Evolutionary conservation across 2,113 vertebrate species (phyloP).

Genomic region (Rhinolophus sinicus): DNA sequence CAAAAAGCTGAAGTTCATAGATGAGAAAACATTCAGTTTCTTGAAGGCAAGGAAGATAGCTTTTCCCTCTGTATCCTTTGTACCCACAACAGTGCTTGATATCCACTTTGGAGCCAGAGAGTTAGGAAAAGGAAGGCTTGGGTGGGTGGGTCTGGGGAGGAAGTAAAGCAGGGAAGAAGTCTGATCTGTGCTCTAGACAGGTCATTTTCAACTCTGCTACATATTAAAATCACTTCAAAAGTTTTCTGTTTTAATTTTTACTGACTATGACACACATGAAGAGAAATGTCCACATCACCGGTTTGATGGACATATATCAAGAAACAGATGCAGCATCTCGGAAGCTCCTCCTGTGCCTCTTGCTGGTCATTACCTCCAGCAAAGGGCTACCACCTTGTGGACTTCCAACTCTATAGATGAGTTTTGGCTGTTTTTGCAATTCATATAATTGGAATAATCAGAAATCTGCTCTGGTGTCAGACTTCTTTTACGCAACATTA

Average conservation of each 20-base stretch:
- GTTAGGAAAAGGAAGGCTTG: neutral
- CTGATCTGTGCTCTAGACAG: neutral
- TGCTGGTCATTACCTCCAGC: neutral
- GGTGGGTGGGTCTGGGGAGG: neutral
- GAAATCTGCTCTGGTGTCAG: neutral
- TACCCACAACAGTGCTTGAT: neutral
- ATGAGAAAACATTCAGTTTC: neutral
- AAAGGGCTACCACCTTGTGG: neutral
- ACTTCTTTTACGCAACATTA: neutral
- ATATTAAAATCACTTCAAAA: neutral
- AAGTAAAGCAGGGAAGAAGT: neutral
- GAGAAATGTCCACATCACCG: neutral
- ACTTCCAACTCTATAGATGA: neutral
- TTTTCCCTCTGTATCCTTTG: neutral
- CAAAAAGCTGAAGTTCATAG: neutral
- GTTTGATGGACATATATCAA: neutral
- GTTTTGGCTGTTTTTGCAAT: neutral
- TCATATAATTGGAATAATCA: neutral
- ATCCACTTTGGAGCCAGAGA: neutral
- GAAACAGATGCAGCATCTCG: neutral
- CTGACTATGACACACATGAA: neutral
- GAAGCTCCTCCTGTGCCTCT: fast-evolving
- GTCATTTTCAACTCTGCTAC: neutral
- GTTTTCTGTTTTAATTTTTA: neutral
- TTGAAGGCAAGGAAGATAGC: neutral